Evolutionary conservation across 2,113 vertebrate species (phyloP), one percentile per base, ranked within the genome.

Genomic region (Globicephala melas): DNA sequence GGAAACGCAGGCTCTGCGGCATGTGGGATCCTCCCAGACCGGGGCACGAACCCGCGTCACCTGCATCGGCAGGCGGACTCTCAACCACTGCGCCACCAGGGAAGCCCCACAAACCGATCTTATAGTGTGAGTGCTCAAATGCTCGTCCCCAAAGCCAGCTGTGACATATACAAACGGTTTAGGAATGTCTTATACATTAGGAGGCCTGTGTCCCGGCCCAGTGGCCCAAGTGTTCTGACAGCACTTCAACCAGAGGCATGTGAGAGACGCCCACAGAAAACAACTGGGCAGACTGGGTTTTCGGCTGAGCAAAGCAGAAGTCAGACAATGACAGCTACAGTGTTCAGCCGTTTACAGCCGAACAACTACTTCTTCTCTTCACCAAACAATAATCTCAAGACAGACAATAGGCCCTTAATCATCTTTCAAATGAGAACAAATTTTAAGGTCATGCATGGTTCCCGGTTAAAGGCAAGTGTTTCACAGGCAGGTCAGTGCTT

Each of bases 251-350:
- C 41, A 0, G 20, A 44, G n/a, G 28, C 31, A 36, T 17, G 9
- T 74, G 55, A 68, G 38, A 73, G 87, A 79, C 50, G 10, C 87
- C 80, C 97, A 84, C 88, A 26, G 20, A 4, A 79, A 31, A 74
- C 93, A 58, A 26, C 28, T 0, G 58, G 88, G 68, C 77, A 50
- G 62, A 25, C 53, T 28, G 65, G 14, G 38, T 20, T 68, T 91
- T 90, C 5, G 12, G 95, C 89, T 89, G 81, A 97, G 85, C 90
- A 90, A 79, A 91, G 93, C 92, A 95, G 67, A 91, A 82, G 14
- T 47, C 65, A 91, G 67, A 96, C 95, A 93, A 96, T 0, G 33
- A 33, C 18, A 6, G 73, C n/a, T 71, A 73, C 3, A 95, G 89
- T 62, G 83, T 53, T 53, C 58, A 84, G n/a, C 36, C 95, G 97